Base-by-base conservation (phyloP, 1,140 invertebrate species). In the Phthorimaea operculella region DNA sequence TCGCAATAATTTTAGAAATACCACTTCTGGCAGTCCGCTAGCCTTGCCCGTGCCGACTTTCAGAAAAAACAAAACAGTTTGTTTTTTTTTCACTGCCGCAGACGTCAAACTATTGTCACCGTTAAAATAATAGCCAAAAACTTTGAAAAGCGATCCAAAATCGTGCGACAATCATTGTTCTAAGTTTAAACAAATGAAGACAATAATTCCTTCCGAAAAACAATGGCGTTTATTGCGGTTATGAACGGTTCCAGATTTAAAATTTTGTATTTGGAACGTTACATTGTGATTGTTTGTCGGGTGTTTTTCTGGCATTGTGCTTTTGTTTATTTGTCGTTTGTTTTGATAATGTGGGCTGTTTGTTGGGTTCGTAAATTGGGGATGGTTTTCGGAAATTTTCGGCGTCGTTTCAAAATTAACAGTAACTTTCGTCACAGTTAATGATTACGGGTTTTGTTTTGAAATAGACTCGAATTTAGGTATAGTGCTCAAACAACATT, bases 221-320 rank as follows among this genome's bases (percentile, higher is more conserved):
- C 50, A 54, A 53, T 61, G 54, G 57, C 55, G 28, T 72, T 72
- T 72, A 72, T 70, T 70, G 72, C 66, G 62, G 70, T 70, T 63
- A 64, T 66, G 62, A 66, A 60, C 47, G 53, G 51, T 52, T 59
- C 57, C 47, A 39, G 36, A 12, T n/a, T 39, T 39, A 39, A 47
- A 47, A 60, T 49, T 58, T 60, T 56, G 42, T 33, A 47, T 15
- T 55, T 15, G 16, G 47, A 55, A 36, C 16, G 47, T 55, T 17
- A 39, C 21, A 28, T 39, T 60, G 58, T 17, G 28, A 48, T 15
- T 28, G 42, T 55, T 54, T 62, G 53, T 53, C 44, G 44, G 44
- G 44, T 17, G 44, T 47, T 47, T 47, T 14, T 15, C 12, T 28
- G 21, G 2, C 6, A 5, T 47, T 47, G 44, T 47, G 7, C 15